phyloP scores from a whole-genome alignment of 35 echinoderm and acorn worm genomes.

The Nesometra sesokonis region DNA sequence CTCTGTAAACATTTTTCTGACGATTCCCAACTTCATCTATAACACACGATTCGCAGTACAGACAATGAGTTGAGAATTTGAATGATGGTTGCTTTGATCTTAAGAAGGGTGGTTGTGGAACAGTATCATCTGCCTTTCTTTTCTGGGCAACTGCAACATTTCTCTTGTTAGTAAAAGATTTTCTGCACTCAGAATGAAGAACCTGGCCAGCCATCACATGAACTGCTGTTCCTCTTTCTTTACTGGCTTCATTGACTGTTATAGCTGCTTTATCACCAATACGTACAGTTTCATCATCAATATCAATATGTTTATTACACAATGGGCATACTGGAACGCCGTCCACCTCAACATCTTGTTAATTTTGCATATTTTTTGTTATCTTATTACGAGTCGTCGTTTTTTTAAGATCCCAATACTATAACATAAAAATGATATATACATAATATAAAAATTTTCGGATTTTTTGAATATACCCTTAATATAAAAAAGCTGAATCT shows the following conservation, averaged over 20 bases:
- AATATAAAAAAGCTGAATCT: too few species aligned
- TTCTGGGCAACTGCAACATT: neutral
- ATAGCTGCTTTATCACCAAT: neutral
- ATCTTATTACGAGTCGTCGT: too few species aligned
- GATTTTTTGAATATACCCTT: too few species aligned
- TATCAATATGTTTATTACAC: too few species aligned
- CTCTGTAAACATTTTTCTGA: neutral
- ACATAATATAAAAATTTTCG: too few species aligned
- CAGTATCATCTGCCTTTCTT: neutral
- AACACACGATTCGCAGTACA: neutral
- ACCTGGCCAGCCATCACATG: neutral
- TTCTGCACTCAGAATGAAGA: neutral
- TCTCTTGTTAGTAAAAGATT: neutral
- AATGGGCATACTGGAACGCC: too few species aligned
- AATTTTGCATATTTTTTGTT: too few species aligned
- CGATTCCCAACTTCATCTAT: neutral
- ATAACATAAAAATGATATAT: too few species aligned
- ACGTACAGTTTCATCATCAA: neutral
- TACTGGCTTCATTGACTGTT: neutral
- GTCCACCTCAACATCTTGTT: too few species aligned
- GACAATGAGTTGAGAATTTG: neutral
- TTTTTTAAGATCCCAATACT: too few species aligned
- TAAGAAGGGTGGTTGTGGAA: neutral
- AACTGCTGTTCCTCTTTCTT: neutral
- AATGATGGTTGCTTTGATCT: constrained; percentile 1